Conservation (phyloP, 1,140 invertebrate genomes). For the Drosophila varians region DNA sequence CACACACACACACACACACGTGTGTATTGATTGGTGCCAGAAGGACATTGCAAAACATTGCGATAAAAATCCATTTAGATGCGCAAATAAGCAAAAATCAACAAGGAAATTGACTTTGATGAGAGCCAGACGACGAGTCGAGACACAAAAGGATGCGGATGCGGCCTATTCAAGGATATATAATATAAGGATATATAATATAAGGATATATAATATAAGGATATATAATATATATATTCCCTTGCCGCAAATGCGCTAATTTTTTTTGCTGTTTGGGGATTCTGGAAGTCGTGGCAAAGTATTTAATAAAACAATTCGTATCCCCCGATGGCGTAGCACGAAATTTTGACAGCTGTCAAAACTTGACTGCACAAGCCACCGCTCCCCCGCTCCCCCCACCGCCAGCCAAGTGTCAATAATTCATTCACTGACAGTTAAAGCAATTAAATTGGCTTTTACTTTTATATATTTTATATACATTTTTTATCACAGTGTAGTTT, state of each 20-base stretch:
- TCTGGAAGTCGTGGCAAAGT: neutral
- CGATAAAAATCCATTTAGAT: conserved; percentile 81
- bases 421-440: conserved; percentile 73
- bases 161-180: neutral
- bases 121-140: conserved; percentile 34
- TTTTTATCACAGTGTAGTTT: no score
- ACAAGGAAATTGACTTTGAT: conserved; percentile 79
- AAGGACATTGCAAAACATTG: conserved; percentile 77
- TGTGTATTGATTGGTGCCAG: conserved; percentile 65
- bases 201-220: no score
- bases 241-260: conserved; percentile 4
- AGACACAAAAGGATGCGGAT: conserved; percentile 24
- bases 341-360: conserved; percentile 75
- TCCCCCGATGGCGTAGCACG: conserved; percentile 13
- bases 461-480: no score
- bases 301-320: conserved; percentile 39
- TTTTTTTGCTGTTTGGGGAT: conserved; percentile 3
- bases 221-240: conserved; percentile 4
- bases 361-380: conserved; percentile 43
- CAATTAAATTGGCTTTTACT: conserved; percentile 57
- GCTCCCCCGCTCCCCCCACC: neutral
- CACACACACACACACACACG: neutral
- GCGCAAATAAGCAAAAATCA: conserved; percentile 80
- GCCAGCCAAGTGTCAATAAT: conserved; percentile 40
- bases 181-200: neutral